These are phyloP conservation scores for Sus cebifrons DNA, from an alignment of 2,797 vertebrate genomes.

Conservation along the genomic window DNA sequence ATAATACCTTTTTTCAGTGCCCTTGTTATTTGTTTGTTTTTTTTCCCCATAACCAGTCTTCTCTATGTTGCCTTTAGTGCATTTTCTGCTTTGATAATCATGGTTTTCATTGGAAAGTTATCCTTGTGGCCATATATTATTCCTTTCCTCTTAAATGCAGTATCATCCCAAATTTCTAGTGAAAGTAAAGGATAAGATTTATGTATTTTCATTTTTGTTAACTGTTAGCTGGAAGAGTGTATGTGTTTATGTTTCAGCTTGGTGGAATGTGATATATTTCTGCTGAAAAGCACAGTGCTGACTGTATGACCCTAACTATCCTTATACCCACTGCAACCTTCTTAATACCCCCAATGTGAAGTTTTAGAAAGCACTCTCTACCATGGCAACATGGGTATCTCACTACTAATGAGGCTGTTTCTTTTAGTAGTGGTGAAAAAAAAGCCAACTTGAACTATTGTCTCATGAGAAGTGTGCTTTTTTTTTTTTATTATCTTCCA, in stretches of 20 bases:
- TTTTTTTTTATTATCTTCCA: conserved; percentile 46
- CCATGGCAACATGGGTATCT: neutral
- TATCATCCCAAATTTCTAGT: neutral
- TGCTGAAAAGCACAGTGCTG: neutral
- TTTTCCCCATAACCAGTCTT: neutral
- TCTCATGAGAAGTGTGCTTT: conserved; percentile 16
- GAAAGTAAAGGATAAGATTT: conserved; percentile 45
- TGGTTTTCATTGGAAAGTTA: conserved; percentile 59
- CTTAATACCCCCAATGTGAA: neutral
- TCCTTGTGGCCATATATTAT: neutral
- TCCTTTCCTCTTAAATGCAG: conserved; percentile 21
- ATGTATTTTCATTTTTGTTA: conserved; percentile 21
- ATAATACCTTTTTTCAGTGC: neutral
- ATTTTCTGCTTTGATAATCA: conserved; percentile 12
- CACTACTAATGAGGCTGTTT: neutral
- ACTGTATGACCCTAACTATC: neutral
- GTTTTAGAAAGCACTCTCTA: conserved; percentile 17
- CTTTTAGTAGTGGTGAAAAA: neutral
- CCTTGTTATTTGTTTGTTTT: neutral
- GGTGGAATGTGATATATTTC: neutral
- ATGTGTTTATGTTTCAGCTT: neutral
- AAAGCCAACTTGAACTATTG: conserved; percentile 15
- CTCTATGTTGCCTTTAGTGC: neutral
- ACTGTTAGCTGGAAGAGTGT: neutral
- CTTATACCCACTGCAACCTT: neutral